Conservation (phyloP, 2,797 vertebrate genomes). For the Rhinatrema bivittatum region DNA sequence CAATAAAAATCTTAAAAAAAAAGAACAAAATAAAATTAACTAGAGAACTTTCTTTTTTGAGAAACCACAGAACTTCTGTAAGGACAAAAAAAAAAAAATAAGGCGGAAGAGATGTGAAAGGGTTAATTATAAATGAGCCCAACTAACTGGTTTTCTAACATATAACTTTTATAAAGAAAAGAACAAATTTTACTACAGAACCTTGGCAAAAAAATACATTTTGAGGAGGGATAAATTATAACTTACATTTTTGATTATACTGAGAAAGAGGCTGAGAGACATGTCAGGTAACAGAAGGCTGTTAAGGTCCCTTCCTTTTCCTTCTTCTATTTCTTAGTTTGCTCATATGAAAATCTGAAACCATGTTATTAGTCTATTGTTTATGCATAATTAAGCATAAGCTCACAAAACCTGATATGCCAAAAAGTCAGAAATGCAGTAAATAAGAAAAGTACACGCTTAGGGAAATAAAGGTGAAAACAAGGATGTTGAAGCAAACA, state of each 20-base stretch:
- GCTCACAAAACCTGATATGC: slow-evolving; percentile 21
- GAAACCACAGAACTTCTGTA: slow-evolving; percentile 5
- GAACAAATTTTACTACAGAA: slow-evolving; percentile 31
- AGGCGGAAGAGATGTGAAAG: slow-evolving; percentile 13
- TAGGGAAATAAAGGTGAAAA: slow-evolving; percentile 22
- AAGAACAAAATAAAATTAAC: too few relatives aligned
- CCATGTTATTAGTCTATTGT: slow-evolving; percentile 32
- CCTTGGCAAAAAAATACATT: slow-evolving; percentile 20
- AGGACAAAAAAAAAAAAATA: slow-evolving; percentile 1
- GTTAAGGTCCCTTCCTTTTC: too few relatives aligned
- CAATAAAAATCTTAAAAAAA: too few relatives aligned
- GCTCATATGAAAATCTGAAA: slow-evolving; percentile 37
- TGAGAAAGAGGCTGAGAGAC: slow-evolving; percentile 7
- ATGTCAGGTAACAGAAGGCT: slow-evolving; percentile 26
- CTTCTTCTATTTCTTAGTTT: slow-evolving; percentile 20
- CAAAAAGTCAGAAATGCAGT: slow-evolving; percentile 26
- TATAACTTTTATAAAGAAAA: slow-evolving; percentile 25
- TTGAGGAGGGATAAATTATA: too few relatives aligned
- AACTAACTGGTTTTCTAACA: slow-evolving; percentile 17
- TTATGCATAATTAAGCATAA: slow-evolving; percentile 36
- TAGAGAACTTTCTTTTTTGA: too few relatives aligned
- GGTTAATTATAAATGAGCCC: slow-evolving; percentile 13
- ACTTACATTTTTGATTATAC: slow-evolving; percentile 9
- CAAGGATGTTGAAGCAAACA: too few relatives aligned
- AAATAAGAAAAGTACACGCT: slow-evolving; percentile 30